A percentile compares a stretch with the other conserved stretches of the same genome.
Conservation (phyloP, 1,140 invertebrate genomes). For the Zeugodacus cucurbitae region DNA sequence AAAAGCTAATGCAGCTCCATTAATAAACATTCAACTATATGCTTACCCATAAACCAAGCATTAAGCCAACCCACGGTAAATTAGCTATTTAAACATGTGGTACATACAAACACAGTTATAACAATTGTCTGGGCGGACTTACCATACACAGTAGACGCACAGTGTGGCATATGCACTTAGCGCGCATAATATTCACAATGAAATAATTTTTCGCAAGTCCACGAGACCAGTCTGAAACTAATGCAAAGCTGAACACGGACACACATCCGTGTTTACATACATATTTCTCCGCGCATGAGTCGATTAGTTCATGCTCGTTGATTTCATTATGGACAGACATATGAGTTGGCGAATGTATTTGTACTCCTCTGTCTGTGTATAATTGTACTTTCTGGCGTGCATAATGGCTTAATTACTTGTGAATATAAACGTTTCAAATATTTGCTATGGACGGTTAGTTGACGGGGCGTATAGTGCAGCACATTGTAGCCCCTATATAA, state of each 20-base stretch:
- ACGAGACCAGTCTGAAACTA: not conserved
- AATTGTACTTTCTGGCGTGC: not conserved
- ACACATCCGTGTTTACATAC: not conserved
- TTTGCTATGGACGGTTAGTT: not conserved
- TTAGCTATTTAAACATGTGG: not conserved
- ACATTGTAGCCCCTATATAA: not conserved
- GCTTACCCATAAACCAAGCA: too few species aligned
- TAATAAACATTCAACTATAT: too few species aligned
- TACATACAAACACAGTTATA: not conserved
- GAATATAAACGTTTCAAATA: slow-evolving; percentile 35
- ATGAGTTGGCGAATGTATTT: not conserved
- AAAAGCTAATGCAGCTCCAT: too few species aligned
- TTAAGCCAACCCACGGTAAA: not conserved
- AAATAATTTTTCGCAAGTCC: not conserved
- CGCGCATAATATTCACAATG: not conserved
- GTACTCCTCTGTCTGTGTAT: not conserved
- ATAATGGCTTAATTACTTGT: slow-evolving; percentile 34
- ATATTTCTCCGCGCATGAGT: not conserved
- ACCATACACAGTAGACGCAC: not conserved
- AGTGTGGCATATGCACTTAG: not conserved
- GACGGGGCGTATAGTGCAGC: not conserved
- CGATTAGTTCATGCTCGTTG: slow-evolving; percentile 6
- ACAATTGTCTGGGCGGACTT: too few species aligned
- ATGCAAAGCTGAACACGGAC: not conserved
- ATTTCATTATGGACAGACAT: slow-evolving; percentile 7